A percentile compares a stretch with the other conserved stretches of the same genome.
phyloP scores from a whole-genome alignment of 1,140 invertebrate genomes.

The Calephelis virginiensis region DNA sequence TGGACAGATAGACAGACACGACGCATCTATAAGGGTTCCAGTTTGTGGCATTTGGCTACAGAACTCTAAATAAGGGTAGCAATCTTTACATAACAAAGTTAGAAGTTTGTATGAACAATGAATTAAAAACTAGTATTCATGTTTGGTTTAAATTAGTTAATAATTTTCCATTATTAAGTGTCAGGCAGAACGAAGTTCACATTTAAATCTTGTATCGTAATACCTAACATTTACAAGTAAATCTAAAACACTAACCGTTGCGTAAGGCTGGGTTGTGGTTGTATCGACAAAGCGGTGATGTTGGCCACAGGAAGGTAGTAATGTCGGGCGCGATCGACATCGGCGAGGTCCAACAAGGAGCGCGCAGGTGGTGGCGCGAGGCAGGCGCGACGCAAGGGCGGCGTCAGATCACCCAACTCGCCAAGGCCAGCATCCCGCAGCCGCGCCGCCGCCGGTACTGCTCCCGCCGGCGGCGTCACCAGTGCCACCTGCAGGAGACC shows the following conservation, averaged over 20 bases:
- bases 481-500: neutral
- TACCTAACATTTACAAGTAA: neutral
- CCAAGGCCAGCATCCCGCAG: conserved; percentile 3
- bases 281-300: neutral
- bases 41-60: too few species aligned
- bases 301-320: neutral
- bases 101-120: too few species aligned
- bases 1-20: too few species aligned
- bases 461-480: neutral
- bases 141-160: too few species aligned
- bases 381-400: conserved; percentile 1
- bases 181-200: too few species aligned
- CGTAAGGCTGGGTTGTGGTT: neutral
- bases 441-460: neutral
- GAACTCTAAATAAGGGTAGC: too few species aligned
- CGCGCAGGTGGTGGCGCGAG: conserved; percentile 1
- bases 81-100: too few species aligned
- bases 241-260: neutral
- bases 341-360: neutral
- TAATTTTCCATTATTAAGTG: too few species aligned
- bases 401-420: conserved; percentile 1
- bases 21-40: too few species aligned
- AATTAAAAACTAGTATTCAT: too few species aligned
- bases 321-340: neutral
- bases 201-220: too few species aligned